Base-by-base conservation (phyloP, 2,888 invertebrate genomes). In the Rhogogaster chlorosoma region DNA sequence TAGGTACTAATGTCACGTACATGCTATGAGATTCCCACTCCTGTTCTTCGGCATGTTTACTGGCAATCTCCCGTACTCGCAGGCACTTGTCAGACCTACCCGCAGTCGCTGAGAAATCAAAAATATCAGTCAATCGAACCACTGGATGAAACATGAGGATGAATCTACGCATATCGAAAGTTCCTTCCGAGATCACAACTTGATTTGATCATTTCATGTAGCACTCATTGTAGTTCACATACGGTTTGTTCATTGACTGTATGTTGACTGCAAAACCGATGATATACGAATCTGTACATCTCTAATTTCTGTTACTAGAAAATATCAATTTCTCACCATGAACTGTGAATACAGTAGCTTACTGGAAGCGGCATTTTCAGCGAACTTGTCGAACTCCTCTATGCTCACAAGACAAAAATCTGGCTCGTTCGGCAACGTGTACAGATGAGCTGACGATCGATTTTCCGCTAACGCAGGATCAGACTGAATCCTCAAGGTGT, bases 1-100 rank as follows among this genome's bases (percentile, higher is more conserved):
- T n/a, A n/a, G n/a, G n/a, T n/a, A n/a, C n/a, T n/a, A n/a, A 45
- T 45, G 61, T n/a, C 86, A 93, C 93, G 90, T 91, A 94, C 94
- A 94, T 22, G 94, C 93, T 73, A 93, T 90, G 45, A 94, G 89
- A 89, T 94, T 94, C 45, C 89, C 92, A 84, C 94, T 94, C 82
- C 94, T 92, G 89, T 94, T 94, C 87, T 94, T 94, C 10, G 89
- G 82, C 87, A 94, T 94, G 84, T 94, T 94, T 86, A 92, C 89
- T 15, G 92, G 90, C 18, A 91, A 84, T 61, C 89, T 88, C 10
- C 94, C 94, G 75, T 92, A 93, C 3, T 90, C 89, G 89, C 93
- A 93, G 0, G 93, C 89, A 86, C 92, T 93, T 0, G 92, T 93
- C 87, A 91, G 91, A 3, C 94, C 94, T 84, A 93, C 88, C 26